These are phyloP conservation scores for Euplagia quadripunctaria DNA, from an alignment of 2,888 invertebrate species.

Conservation along the genomic window DNA sequence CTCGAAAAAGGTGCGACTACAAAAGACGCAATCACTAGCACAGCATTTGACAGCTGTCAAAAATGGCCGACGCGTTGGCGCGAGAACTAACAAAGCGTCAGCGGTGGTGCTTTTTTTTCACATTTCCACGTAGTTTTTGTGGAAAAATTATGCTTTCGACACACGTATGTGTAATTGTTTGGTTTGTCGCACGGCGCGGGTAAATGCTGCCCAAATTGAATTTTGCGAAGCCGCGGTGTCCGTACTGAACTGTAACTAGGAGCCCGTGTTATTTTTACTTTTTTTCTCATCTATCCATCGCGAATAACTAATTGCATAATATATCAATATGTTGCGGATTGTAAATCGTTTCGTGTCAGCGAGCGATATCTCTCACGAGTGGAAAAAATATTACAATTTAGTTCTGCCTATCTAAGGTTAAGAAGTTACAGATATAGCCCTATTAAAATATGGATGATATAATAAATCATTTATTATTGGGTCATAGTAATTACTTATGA, in stretches of 20 bases:
- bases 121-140: slow-evolving; percentile 74
- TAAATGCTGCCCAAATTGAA: slow-evolving; percentile 80
- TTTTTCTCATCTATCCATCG: slow-evolving; percentile 43
- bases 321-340: slow-evolving; percentile 45
- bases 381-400: slow-evolving; percentile 52
- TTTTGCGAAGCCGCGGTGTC: slow-evolving; percentile 75
- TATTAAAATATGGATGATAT: slow-evolving; percentile 52
- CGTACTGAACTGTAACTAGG: slow-evolving; percentile 71
- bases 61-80: slow-evolving; percentile 78
- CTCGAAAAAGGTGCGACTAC: slow-evolving; percentile 67
- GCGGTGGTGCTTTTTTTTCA: slow-evolving; percentile 71
- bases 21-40: slow-evolving; percentile 74
- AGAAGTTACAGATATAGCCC: slow-evolving; percentile 58
- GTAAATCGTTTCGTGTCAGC: slow-evolving; percentile 50
- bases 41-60: slow-evolving; percentile 84
- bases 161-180: slow-evolving; percentile 86
- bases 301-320: slow-evolving; percentile 50
- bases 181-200: slow-evolving; percentile 77
- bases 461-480: slow-evolving; percentile 52
- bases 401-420: slow-evolving; percentile 50
- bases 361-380: slow-evolving; percentile 53
- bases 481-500: slow-evolving; percentile 46
- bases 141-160: slow-evolving; percentile 83
- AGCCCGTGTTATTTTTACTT: slow-evolving; percentile 51
- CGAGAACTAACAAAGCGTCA: slow-evolving; percentile 81